Conservation (phyloP, 2,888 invertebrate genomes). For the Hyposoter dolosus region DNA sequence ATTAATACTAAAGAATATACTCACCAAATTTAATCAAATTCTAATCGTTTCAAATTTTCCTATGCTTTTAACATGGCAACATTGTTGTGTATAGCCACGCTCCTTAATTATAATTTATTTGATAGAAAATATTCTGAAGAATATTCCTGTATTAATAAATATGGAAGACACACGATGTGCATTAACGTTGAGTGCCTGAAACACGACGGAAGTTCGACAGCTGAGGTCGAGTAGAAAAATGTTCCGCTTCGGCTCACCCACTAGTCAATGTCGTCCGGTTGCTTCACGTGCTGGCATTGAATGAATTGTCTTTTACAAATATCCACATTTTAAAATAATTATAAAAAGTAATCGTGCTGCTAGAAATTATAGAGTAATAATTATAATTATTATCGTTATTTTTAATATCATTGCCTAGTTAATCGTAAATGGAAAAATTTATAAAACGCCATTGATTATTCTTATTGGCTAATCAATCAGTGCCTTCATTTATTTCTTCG, state of each 20-base stretch:
- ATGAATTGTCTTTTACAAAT: conserved; percentile 42
- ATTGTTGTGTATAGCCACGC: too few relatives aligned
- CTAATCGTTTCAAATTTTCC: too few relatives aligned
- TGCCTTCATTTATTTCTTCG: not conserved
- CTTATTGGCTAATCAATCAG: not conserved
- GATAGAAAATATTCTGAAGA: too few relatives aligned
- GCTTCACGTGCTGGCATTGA: conserved; percentile 43
- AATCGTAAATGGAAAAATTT: not conserved
- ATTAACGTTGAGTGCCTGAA: not conserved
- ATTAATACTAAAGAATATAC: too few relatives aligned
- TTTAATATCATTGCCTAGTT: not conserved
- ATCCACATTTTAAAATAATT: not conserved
- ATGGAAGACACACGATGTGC: not conserved
- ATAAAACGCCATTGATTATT: not conserved
- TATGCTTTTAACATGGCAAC: too few relatives aligned
- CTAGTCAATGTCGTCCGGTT: conserved; percentile 50
- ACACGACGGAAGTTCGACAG: conserved; percentile 58
- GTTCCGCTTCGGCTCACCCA: conserved; percentile 42
- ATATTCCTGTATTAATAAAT: too few relatives aligned
- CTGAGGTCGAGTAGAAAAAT: conserved; percentile 60
- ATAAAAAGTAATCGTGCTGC: not conserved
- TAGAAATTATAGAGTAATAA: not conserved
- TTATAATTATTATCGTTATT: conserved; percentile 5
- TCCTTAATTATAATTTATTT: too few relatives aligned
- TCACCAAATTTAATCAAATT: too few relatives aligned